Conservation (phyloP, 2,888 invertebrate genomes). For the Hedya salicella region DNA sequence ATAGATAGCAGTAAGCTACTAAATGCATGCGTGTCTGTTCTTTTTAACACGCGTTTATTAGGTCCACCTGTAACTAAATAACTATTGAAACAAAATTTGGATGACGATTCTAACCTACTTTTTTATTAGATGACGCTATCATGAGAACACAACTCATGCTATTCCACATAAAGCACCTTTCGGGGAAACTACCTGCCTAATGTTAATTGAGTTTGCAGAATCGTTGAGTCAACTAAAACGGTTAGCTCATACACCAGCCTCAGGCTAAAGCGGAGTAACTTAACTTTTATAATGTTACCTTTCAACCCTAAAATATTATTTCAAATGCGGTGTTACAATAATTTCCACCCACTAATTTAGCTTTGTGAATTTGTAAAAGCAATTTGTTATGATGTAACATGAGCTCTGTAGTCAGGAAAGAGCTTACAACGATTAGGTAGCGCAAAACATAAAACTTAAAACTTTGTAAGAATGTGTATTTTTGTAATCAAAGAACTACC, state of each 20-base stretch:
- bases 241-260: conserved; percentile 67
- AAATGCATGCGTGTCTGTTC: too few species aligned
- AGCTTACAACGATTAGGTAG: not conserved
- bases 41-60: too few species aligned
- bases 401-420: not conserved
- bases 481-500: too few species aligned
- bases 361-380: conserved; percentile 8
- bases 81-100: too few species aligned
- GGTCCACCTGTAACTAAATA: too few species aligned
- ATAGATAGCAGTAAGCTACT: too few species aligned
- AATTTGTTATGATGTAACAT: conserved; percentile 22
- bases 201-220: conserved; percentile 73
- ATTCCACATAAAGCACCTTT: conserved; percentile 63
- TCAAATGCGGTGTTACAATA: conserved; percentile 32
- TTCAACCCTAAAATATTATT: conserved; percentile 61
- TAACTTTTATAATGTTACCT: conserved; percentile 63
- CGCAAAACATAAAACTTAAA: too few species aligned
- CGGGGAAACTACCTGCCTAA: conserved; percentile 61
- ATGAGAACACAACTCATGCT: conserved; percentile 55
- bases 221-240: conserved; percentile 70
- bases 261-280: conserved; percentile 55
- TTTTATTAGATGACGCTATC: not conserved
- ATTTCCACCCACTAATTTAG: conserved; percentile 2
- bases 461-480: too few species aligned
- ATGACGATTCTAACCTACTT: too few species aligned